These are phyloP conservation scores for Drosophila nr. perissopoda DNA, from an alignment of 2,888 invertebrate genomes.

Conservation along the genomic window DNA sequence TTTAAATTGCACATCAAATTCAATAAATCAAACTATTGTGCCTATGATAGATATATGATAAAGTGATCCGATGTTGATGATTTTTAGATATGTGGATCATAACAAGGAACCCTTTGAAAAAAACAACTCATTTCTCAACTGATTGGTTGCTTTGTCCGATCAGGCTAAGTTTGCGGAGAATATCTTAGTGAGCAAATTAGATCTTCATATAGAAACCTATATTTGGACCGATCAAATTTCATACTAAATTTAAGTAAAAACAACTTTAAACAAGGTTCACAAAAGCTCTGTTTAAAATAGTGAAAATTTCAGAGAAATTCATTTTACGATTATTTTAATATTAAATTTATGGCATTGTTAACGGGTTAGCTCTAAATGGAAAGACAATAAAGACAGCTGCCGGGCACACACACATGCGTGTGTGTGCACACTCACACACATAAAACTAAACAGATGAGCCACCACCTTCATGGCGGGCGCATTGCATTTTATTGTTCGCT, in stretches of 20 bases:
- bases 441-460: constrained; percentile 15
- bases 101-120: not conserved
- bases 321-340: not conserved
- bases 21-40: too few relatives aligned
- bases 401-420: not conserved
- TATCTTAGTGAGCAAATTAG: not conserved
- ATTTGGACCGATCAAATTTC: not conserved
- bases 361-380: not conserved
- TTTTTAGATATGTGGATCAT: not conserved
- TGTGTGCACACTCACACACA: not conserved
- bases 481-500: constrained; percentile 43
- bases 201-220: not conserved
- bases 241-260: not conserved
- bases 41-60: not conserved
- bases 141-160: not conserved
- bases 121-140: not conserved
- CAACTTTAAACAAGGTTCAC: too few relatives aligned
- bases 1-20: too few relatives aligned
- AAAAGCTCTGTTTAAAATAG: not conserved
- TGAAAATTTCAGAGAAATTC: not conserved
- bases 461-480: constrained; percentile 15
- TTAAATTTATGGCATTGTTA: not conserved
- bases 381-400: constrained; percentile 7
- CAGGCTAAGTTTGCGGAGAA: not conserved
- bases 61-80: not conserved